Evolutionary conservation across 1,140 invertebrate genomes (phyloP), one percentile per base, ranked within the genome.

Genomic region (Drosophila littoralis): DNA sequence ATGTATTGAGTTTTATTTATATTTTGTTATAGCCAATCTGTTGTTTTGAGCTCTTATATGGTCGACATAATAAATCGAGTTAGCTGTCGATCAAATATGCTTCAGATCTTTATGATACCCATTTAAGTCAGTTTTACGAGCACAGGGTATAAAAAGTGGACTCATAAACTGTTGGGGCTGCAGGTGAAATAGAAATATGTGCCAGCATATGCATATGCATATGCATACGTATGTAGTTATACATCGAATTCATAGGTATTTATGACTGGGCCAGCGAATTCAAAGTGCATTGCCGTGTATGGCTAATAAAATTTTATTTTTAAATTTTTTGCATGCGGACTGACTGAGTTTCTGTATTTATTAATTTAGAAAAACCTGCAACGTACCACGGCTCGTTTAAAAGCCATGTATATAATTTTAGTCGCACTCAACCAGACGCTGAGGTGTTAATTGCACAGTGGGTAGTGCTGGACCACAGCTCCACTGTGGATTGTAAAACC

Each of bases 361-460:
- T 88, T 88, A 88, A 88, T 88, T 88, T 88, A 83, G 84, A 79
- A 81, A 64, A 58, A 65, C 54, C 48, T 50, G 72, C 43, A 76
- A 60, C 33, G 70, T 50, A 58, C 48, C 72, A 15, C 17, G 43
- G 68, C 60, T 76, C 55, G 77, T 81, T 82, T 81, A 66, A 75
- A 65, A 75, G 78, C 28, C 54, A 57, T 73, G 60, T 71, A 58
- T 71, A 85, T 85, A 75, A 85, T 86, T 86, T 86, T 77, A 75
- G 79, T 63, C 54, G 58, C 72, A 46, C 48, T 51, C 65, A 48
- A 33, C 46, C 6, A 64, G 60, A 68, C 65, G 83, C 63, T 83
- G 84, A 88, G 83, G 83, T 88, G 83, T 88, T 88, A 88, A 88
- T 88, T 88, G 83, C 83, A 86, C 83, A 88, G 83, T 88, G 79